Evolutionary conservation across 30 jellyfish, hydroid and myxozoan genomes (phyloP).

Genomic region (Phacellophora camtschatica): DNA sequence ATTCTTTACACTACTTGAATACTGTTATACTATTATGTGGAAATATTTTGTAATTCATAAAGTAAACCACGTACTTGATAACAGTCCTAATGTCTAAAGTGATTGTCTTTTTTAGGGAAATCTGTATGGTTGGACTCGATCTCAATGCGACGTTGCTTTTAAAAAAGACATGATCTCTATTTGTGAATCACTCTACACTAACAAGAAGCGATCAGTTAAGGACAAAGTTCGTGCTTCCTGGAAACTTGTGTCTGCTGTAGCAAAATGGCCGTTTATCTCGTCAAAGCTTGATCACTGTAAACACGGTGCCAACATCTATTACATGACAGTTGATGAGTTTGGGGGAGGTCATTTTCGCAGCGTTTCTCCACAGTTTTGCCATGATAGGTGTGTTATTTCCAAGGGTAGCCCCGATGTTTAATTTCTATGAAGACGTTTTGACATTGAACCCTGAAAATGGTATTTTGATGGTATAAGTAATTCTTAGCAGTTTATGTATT

Average conservation of each 20-base stretch:
- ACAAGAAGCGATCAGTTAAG: neutral
- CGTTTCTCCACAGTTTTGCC: neutral
- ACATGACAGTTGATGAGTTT: slow-evolving; percentile 22
- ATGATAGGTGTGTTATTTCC: neutral
- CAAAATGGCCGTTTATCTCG: slow-evolving; percentile 35
- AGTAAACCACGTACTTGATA: too few species aligned
- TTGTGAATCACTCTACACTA: neutral
- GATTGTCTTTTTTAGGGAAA: too few species aligned
- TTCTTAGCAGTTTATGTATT: too few species aligned
- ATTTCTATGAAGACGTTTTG: too few species aligned
- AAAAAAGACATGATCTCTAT: slow-evolving; percentile 14
- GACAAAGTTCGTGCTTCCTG: neutral
- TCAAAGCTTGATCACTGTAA: slow-evolving; percentile 38
- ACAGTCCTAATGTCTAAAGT: too few species aligned
- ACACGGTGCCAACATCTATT: slow-evolving; percentile 46
- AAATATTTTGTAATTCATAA: too few species aligned
- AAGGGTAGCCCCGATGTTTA: neutral
- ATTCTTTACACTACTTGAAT: too few species aligned
- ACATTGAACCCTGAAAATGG: too few species aligned
- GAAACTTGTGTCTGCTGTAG: slow-evolving; percentile 15
- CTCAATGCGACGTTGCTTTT: slow-evolving; percentile 11
- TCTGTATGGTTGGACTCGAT: slow-evolving; percentile 34
- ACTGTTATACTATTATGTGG: too few species aligned
- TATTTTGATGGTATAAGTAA: too few species aligned
- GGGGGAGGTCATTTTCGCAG: neutral